Percentiles rank a stretch among this genome's conserved stretches.
These are phyloP conservation scores for Platycnemis pennipes DNA, from an alignment of 2,888 invertebrate species.

Conservation along the genomic window DNA sequence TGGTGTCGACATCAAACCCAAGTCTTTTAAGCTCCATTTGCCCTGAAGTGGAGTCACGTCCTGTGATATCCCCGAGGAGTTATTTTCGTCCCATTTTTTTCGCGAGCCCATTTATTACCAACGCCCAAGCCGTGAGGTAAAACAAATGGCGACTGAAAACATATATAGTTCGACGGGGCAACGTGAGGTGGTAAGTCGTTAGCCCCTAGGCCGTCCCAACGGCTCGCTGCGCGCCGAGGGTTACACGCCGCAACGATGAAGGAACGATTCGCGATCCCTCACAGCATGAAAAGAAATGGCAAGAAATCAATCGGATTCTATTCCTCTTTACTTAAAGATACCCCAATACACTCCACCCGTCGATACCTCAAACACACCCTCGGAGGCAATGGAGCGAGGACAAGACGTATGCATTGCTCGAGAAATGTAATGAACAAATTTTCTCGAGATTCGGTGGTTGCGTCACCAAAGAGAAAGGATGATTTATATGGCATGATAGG, in stretches of 20 bases:
- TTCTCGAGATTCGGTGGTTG: no score
- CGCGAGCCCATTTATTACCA: conserved; percentile 1
- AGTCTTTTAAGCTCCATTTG: background rate
- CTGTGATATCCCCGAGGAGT: background rate
- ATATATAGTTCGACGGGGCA: background rate
- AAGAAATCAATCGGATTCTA: background rate
- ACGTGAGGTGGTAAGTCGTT: background rate
- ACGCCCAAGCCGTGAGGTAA: conserved; percentile 10
- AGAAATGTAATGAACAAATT: no score
- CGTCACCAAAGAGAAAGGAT: no score
- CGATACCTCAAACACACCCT: no score
- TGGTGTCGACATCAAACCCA: background rate
- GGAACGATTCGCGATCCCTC: background rate
- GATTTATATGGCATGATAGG: no score
- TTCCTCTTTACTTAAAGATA: background rate
- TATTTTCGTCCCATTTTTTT: background rate
- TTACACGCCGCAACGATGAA: background rate
- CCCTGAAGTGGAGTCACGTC: background rate
- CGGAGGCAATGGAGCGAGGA: no score
- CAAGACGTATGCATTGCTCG: no score
- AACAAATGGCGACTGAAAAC: background rate
- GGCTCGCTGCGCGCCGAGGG: background rate
- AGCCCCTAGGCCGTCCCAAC: background rate
- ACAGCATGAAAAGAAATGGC: background rate
- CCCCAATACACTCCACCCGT: no score